These are phyloP conservation scores for Esox lucius DNA, from an alignment of 2,797 vertebrate species.

Conservation along the genomic window DNA sequence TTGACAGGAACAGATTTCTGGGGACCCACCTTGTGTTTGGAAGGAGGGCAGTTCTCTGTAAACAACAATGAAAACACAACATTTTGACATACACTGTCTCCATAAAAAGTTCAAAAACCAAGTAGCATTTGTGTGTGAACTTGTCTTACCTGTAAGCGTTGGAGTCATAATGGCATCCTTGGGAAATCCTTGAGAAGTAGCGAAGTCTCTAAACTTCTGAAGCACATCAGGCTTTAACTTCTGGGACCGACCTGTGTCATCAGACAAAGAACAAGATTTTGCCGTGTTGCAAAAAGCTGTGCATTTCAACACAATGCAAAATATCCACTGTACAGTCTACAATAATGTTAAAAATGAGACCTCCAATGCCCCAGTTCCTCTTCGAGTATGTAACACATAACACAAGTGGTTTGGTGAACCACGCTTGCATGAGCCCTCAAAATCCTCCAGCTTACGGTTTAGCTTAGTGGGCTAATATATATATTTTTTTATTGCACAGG, in stretches of 20 bases:
- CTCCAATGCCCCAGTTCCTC: background rate
- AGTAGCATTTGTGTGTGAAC: background rate
- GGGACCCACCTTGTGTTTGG: slow-evolving; percentile 46
- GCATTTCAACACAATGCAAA: background rate
- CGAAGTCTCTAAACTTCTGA: slow-evolving; percentile 70
- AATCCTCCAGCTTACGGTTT: too few relatives aligned
- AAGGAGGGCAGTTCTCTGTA: slow-evolving; percentile 67
- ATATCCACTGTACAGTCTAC: background rate
- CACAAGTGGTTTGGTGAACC: background rate
- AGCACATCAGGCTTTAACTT: slow-evolving; percentile 51
- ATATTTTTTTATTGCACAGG: background rate
- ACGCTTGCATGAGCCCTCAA: background rate
- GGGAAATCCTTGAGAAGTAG: slow-evolving; percentile 64
- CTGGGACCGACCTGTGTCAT: slow-evolving; percentile 63
- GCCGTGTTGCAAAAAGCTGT: background rate
- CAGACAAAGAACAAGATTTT: background rate
- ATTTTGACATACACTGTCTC: background rate
- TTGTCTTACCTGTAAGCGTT: slow-evolving; percentile 59
- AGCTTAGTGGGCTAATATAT: background rate
- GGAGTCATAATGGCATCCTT: slow-evolving; percentile 72
- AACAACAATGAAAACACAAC: slow-evolving; percentile 17
- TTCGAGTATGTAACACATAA: background rate
- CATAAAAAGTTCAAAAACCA: too few relatives aligned
- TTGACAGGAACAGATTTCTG: background rate
- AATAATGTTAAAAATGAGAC: background rate